Evolutionary conservation across 1,140 invertebrate genomes (phyloP).

Genomic region (Heterodera carotae): DNA sequence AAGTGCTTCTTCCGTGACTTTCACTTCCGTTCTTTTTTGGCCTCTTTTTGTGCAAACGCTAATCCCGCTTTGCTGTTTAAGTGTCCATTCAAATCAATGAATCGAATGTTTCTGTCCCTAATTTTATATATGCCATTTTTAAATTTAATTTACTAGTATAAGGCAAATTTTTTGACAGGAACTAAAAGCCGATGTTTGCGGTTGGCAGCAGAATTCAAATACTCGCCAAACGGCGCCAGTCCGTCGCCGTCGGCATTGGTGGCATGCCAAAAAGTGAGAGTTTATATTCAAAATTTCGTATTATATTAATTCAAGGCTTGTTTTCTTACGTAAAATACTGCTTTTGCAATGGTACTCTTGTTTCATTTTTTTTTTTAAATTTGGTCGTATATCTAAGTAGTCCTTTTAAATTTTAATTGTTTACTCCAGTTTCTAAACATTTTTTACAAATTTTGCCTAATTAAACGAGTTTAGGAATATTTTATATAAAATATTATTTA

Average conservation of each 20-base stretch:
- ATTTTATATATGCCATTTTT: background rate
- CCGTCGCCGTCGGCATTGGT: background rate
- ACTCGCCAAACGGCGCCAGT: conserved; percentile 8
- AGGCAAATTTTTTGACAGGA: background rate
- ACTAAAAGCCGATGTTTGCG: conserved; percentile 4
- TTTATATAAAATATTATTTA: background rate
- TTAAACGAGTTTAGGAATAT: too few species aligned
- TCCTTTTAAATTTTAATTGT: too few species aligned
- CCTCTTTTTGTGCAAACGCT: too few species aligned
- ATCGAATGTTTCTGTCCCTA: background rate
- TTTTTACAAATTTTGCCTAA: too few species aligned
- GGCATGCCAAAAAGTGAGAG: background rate
- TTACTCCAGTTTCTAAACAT: too few species aligned
- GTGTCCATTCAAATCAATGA: background rate
- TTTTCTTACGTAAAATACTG: too few species aligned
- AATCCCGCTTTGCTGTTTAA: too few species aligned
- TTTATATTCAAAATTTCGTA: too few species aligned
- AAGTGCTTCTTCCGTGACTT: background rate
- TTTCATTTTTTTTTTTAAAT: too few species aligned
- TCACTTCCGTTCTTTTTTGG: background rate
- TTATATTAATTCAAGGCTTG: too few species aligned
- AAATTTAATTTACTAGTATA: background rate
- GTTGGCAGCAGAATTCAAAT: conserved; percentile 5
- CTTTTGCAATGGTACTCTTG: too few species aligned
- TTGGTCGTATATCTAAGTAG: too few species aligned